Conservation (phyloP, 1,140 invertebrate species). For the Drosophila pseudoananassae region DNA sequence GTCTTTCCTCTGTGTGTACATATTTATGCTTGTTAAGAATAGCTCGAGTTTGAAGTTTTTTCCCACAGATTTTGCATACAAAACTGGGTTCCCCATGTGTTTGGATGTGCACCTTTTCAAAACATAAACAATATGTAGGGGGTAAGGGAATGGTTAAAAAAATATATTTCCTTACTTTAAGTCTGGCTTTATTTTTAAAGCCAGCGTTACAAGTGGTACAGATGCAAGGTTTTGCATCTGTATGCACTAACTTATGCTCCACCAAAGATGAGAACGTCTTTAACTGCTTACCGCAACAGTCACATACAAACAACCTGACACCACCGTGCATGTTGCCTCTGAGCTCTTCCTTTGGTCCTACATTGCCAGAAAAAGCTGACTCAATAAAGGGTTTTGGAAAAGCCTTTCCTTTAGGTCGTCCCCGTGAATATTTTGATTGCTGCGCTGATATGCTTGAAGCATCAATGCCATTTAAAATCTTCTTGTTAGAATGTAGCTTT, state of each 20-base stretch:
- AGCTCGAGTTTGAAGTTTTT: constrained; percentile 84
- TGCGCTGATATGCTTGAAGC: background rate
- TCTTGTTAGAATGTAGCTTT: too few species aligned
- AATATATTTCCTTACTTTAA: constrained; percentile 30
- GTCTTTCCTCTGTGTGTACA: constrained; percentile 84
- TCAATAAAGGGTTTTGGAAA: too few species aligned
- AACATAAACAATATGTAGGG: background rate
- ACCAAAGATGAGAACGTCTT: constrained; percentile 84
- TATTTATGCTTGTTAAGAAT: constrained; percentile 84
- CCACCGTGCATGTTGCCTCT: constrained; percentile 83
- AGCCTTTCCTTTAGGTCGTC: constrained; percentile 27
- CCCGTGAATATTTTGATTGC: constrained; percentile 29
- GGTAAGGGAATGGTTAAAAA: background rate
- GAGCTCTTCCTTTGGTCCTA: constrained; percentile 28
- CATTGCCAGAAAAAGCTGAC: background rate
- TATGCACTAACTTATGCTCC: constrained; percentile 85
- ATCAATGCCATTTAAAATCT: too few species aligned
- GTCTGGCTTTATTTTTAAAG: constrained; percentile 57
- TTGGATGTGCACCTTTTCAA: constrained; percentile 63
- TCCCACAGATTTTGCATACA: constrained; percentile 84
- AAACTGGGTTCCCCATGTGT: constrained; percentile 83
- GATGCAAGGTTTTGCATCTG: constrained; percentile 57
- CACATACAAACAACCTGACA: constrained; percentile 84
- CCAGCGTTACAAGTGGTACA: constrained; percentile 50
- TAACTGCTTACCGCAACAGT: constrained; percentile 84